Conservation (phyloP, 2,888 invertebrate genomes). For the Polyommatus iphigenia region DNA sequence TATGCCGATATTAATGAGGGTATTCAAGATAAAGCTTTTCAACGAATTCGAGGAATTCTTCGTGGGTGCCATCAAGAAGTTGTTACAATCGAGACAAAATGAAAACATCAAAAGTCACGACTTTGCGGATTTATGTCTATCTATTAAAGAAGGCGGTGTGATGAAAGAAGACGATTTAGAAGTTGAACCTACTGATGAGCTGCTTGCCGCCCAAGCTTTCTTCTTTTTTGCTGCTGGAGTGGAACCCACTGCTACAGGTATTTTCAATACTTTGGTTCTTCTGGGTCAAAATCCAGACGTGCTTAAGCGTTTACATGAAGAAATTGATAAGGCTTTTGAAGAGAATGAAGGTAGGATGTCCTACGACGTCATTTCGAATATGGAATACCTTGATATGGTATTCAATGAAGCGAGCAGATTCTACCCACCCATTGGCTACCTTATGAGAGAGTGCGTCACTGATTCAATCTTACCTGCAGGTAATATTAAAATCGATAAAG, state of each 20-base stretch:
- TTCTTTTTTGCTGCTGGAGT: constrained; percentile 63
- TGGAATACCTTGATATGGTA: constrained; percentile 16
- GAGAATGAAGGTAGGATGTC: background rate
- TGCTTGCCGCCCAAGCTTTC: constrained; percentile 57
- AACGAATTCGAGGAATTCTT: constrained; percentile 42
- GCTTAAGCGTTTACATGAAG: background rate
- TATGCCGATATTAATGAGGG: constrained; percentile 41
- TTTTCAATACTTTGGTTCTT: constrained; percentile 42
- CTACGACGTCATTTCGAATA: background rate
- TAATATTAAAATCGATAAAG: constrained; percentile 11
- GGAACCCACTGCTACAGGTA: constrained; percentile 56
- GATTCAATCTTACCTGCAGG: background rate
- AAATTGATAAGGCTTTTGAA: constrained; percentile 2
- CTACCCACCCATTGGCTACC: background rate
- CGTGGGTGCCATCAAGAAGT: constrained; percentile 42
- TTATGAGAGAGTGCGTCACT: background rate
- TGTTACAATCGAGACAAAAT: constrained; percentile 39
- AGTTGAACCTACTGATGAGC: constrained; percentile 55
- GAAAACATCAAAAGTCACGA: constrained; percentile 42
- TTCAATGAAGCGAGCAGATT: constrained; percentile 4
- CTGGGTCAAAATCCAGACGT: constrained; percentile 10
- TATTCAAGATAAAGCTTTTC: constrained; percentile 35
- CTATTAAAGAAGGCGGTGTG: constrained; percentile 45
- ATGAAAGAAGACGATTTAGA: constrained; percentile 50
- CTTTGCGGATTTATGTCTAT: constrained; percentile 44